Evolutionary conservation across 2,797 vertebrate species (phyloP).

Genomic region (Jordanella pulchra): DNA sequence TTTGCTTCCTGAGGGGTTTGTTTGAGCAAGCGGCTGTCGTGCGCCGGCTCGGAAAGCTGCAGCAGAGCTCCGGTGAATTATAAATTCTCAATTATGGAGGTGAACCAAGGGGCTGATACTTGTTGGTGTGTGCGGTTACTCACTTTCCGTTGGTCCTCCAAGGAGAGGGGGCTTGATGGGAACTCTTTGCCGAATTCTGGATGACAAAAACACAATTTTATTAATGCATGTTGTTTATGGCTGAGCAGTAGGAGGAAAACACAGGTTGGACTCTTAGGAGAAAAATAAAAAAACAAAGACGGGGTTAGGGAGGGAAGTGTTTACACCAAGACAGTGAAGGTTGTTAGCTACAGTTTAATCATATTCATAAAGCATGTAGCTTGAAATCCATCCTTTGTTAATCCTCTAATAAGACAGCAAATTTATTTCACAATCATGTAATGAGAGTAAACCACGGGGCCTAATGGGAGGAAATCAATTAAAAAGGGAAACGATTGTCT

Average conservation of each 20-base stretch:
- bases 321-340: neutral
- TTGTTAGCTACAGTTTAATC: neutral
- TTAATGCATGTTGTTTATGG: constrained; percentile 7
- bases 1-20: constrained; percentile 70
- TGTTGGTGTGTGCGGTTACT: constrained; percentile 70
- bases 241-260: neutral
- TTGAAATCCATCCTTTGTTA: neutral
- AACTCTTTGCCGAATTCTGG: constrained; percentile 94
- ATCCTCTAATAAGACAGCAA: neutral
- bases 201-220: constrained; percentile 63
- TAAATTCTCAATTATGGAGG: constrained; percentile 62
- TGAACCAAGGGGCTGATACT: constrained; percentile 15
- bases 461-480: neutral
- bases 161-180: constrained; percentile 91
- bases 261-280: neutral
- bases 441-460: no score
- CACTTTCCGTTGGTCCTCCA: constrained; percentile 97
- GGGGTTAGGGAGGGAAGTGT: neutral
- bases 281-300: neutral
- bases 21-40: constrained; percentile 66
- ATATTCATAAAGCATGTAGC: neutral
- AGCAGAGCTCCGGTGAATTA: constrained; percentile 55
- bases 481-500: neutral
- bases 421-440: neutral
- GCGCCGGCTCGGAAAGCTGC: constrained; percentile 37